These are phyloP conservation scores for Grammomys surdaster DNA, from an alignment of 2,113 vertebrate species.

Conservation along the genomic window DNA sequence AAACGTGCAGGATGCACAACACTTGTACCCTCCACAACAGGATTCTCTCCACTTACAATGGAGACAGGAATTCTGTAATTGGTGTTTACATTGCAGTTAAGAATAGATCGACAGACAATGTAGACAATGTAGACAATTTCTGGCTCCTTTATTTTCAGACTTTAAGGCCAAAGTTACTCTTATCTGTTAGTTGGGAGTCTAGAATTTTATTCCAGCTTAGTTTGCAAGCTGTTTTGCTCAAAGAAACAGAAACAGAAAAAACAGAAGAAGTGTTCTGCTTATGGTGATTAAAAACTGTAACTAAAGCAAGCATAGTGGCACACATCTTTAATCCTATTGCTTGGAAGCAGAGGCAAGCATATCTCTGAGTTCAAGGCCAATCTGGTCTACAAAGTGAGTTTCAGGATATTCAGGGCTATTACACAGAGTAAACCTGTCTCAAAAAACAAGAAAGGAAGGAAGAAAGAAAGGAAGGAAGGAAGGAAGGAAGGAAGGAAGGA, in stretches of 20 bases:
- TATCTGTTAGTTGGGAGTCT: neutral
- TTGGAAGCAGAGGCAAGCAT: neutral
- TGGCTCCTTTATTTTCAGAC: slow-evolving; percentile 33
- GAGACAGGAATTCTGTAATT: slow-evolving; percentile 15
- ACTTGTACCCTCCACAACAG: slow-evolving; percentile 37
- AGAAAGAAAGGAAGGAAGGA: too few relatives aligned
- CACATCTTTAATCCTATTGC: neutral
- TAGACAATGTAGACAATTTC: neutral
- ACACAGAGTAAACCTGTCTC: neutral
- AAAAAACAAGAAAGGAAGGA: neutral
- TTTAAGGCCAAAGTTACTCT: slow-evolving; percentile 24
- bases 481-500: too few relatives aligned
- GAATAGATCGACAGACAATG: neutral
- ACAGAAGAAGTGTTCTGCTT: slow-evolving; percentile 44
- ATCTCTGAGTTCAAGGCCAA: neutral
- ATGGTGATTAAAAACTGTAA: slow-evolving; percentile 46
- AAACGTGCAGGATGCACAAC: slow-evolving; percentile 34
- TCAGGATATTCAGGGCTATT: neutral
- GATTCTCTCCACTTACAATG: slow-evolving; percentile 43
- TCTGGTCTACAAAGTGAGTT: neutral
- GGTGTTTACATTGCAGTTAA: slow-evolving; percentile 55
- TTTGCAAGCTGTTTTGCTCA: slow-evolving; percentile 34
- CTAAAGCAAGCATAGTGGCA: neutral
- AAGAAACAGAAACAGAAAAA: slow-evolving; percentile 17
- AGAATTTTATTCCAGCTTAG: slow-evolving; percentile 56